Evolutionary conservation across 2,797 vertebrate species (phyloP), one percentile per base, ranked within the genome.

Genomic region (Gobio occitaniae): DNA sequence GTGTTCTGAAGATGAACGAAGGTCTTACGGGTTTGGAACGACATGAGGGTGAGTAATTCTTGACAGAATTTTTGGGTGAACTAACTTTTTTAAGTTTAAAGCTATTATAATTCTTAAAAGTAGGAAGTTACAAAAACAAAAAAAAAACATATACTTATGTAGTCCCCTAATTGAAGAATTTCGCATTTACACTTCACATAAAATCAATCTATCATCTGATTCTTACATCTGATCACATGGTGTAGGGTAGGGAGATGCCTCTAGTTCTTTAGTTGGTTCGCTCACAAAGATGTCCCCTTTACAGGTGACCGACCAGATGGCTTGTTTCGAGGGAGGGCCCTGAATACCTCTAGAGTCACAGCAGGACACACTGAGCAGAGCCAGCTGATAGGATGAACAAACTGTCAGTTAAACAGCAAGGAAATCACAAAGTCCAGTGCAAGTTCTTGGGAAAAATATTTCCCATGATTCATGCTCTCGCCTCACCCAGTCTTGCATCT

Each of bases 211-310:
- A 7, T 69, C 9, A 36, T 50, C 4, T 38, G 6, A 65, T 50
- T 19, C 96, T 96, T 94, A 99, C 98, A 99, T 98, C 90, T 99
- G 97, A 91, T 99, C 97, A 13, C 97, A 98, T 0, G 97, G 95
- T 82, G 94, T 95, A 41, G 94, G 93, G 88, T 95, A 96, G 12
- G 95, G 93, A 0, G 90, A 84, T 0, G 94, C 95, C 92, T 99
- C 98, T 92, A 99, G 94, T 68, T 92, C 92, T 1, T 95, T 91
- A 44, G 93, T 93, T 6, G 98, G 97, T 90, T 99, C 98, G 15
- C 98, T 97, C 84, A 99, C 96, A 72, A 99, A 99, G 92, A 99
- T 90, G 93, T 99, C 98, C 52, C 98, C 98, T 94, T 97, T 99
- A 91, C 98, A 99, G 87, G 98, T 99, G 84, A 97, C 83, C 0